A percentile compares a stretch with the other conserved stretches of the same genome.
Evolutionary conservation across 2,888 invertebrate genomes (phyloP).

Genomic region (Andrena praecox): DNA sequence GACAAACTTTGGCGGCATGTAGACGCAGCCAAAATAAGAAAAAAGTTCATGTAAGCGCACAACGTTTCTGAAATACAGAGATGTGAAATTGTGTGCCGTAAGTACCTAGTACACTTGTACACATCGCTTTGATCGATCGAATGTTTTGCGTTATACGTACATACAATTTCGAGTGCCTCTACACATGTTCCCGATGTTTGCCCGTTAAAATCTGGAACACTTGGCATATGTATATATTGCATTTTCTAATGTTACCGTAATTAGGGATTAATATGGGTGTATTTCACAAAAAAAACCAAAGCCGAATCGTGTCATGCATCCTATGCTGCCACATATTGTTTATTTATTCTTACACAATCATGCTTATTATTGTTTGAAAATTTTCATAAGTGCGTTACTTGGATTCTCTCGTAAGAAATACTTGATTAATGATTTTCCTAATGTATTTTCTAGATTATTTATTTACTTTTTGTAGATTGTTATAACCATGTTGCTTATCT

Average conservation of each 20-base stretch:
- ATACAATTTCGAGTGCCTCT: not conserved
- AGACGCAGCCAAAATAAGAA: too few relatives aligned
- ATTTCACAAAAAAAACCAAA: constrained; percentile 75
- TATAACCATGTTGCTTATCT: constrained; percentile 37
- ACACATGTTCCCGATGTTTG: too few relatives aligned
- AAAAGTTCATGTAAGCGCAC: not conserved
- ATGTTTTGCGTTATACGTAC: not conserved
- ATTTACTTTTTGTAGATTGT: constrained; percentile 59
- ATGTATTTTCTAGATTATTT: constrained; percentile 66
- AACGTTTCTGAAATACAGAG: not conserved
- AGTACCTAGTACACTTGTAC: too few relatives aligned
- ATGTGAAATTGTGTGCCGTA: not conserved
- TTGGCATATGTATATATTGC: constrained; percentile 65
- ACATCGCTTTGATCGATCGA: not conserved
- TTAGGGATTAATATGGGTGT: constrained; percentile 68
- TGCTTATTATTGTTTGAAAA: constrained; percentile 64
- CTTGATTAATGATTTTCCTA: constrained; percentile 51
- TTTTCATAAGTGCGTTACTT: constrained; percentile 45
- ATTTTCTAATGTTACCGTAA: constrained; percentile 78
- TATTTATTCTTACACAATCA: constrained; percentile 71
- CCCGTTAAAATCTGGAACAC: too few relatives aligned
- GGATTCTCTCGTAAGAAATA: constrained; percentile 42
- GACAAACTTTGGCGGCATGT: too few relatives aligned
- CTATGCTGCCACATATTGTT: constrained; percentile 70
- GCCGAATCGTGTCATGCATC: constrained; percentile 63